Conservation (phyloP, 1,140 invertebrate genomes). For the Dinothrombium tinctorium region DNA sequence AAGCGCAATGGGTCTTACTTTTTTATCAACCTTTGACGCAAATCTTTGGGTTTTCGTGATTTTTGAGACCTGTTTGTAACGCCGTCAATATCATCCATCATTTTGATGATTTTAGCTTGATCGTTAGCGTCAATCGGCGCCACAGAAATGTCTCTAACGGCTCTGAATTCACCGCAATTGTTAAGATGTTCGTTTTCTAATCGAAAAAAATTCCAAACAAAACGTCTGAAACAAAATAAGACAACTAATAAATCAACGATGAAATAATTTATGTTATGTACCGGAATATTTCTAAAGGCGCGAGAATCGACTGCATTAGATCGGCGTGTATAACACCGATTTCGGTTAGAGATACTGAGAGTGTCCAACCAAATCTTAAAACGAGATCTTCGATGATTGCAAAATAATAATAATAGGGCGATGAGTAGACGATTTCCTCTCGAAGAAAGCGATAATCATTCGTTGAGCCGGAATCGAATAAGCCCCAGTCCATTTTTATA, state of each 20-base stretch:
- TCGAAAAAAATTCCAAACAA: conserved; percentile 99
- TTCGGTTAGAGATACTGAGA: conserved; percentile 64
- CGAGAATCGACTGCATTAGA: conserved; percentile 62
- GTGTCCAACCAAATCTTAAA: conserved; percentile 71
- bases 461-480: conserved; percentile 47
- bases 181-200: conserved; percentile 98
- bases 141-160: conserved; percentile 91
- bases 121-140: conserved; percentile 83
- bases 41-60: neutral
- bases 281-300: conserved; percentile 85
- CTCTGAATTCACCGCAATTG: conserved; percentile 97
- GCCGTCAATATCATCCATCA: conserved; percentile 86
- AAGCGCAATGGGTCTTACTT: too few relatives aligned
- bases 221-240: too few relatives aligned
- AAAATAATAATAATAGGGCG: conserved; percentile 66
- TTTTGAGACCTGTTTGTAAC: neutral
- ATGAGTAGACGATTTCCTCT: conserved; percentile 38
- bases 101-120: conserved; percentile 61
- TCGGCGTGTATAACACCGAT: conserved; percentile 51
- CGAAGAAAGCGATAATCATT: conserved; percentile 23
- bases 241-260: too few relatives aligned
- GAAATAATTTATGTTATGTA: too few relatives aligned
- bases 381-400: conserved; percentile 88
- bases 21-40: too few relatives aligned
- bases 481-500: conserved; percentile 93